Base-by-base conservation (phyloP, 2,888 invertebrate species). In the Drosophila borealis region DNA sequence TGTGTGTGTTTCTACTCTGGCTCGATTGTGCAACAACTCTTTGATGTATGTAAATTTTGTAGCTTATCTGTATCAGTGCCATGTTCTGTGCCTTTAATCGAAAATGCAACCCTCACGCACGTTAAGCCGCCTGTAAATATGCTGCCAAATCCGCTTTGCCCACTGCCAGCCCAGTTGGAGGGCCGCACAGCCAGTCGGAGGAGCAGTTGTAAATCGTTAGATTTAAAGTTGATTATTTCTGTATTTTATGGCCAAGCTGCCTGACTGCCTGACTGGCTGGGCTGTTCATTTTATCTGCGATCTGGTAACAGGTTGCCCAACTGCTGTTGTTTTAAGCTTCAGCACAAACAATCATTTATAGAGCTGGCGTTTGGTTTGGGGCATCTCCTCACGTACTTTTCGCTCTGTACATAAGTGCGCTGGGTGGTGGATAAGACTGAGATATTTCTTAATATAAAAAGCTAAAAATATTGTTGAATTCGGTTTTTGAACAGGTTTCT, bases 31-130 rank as follows among this genome's bases (percentile, higher is more conserved):
- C 67, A 65, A 65, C 60, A 78, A 72, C 78, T 74, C 79, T 80
- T 80, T 76, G 69, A 66, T 80, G 81, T 84, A 84, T 84, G 83
- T 71, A 84, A 88, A 84, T 84, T 80, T 66, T 75, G 65, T 75
- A 71, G 87, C 80, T 86, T 86, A 82, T 82, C 82, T 82, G 74
- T 73, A 72, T 50, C 80, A 65, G 70, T 57, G 62, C 67, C 77
- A 65, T 80, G 61, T 72, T 49, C 48, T 25, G 48, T 53, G 63
- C 66, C 70, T 70, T 78, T 78, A 88, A 83, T 86, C 87, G 86
- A 73, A 74, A 85, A 68, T 68, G 51, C 88, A 80, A 78, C 86
- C 83, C 74, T 67, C 71, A 64, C 69, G 53, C 66, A 67, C 68
- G 80, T 68, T 79, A 79, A 78, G 76, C 72, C 54, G 67, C 60